These are phyloP conservation scores for Sardinella longiceps DNA, from an alignment of 2,797 vertebrate species.

Conservation along the genomic window DNA sequence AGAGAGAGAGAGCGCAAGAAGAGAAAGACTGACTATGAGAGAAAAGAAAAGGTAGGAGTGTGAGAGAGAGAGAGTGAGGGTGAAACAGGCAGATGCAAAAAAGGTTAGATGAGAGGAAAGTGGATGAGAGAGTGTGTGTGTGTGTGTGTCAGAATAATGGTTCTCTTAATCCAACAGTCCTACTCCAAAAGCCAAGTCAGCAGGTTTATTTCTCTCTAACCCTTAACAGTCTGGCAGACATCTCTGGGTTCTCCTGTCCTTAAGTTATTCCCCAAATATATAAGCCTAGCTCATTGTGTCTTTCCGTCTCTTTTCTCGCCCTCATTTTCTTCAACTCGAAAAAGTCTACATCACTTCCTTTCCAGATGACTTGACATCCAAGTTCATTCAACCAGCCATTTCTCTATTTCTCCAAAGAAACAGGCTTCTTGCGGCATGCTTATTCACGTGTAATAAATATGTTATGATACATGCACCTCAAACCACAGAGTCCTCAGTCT, in stretches of 20 bases:
- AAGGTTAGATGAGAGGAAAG: constrained; percentile 18
- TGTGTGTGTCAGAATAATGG: not conserved
- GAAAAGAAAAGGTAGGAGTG: too few relatives aligned
- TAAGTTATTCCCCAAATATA: not conserved
- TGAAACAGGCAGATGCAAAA: not conserved
- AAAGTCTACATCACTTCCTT: not conserved
- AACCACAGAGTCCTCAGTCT: not conserved
- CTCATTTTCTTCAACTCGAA: not conserved
- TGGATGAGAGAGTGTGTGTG: not conserved
- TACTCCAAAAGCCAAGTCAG: constrained; percentile 65
- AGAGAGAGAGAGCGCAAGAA: not conserved
- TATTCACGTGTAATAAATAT: not conserved
- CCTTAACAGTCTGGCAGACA: not conserved
- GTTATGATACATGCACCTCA: not conserved
- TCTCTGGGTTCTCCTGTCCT: not conserved
- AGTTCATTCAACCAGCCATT: not conserved
- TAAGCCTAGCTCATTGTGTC: not conserved
- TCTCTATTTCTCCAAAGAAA: not conserved
- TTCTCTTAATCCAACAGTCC: not conserved
- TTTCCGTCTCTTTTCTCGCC: not conserved
- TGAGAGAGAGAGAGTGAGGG: not conserved
- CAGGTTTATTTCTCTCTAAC: constrained; percentile 42
- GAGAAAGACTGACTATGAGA: not conserved
- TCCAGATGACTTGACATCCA: not conserved
- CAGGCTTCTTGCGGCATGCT: not conserved